These are phyloP conservation scores for Cosmia pyralina DNA, from an alignment of 2,888 invertebrate species.

Conservation along the genomic window DNA sequence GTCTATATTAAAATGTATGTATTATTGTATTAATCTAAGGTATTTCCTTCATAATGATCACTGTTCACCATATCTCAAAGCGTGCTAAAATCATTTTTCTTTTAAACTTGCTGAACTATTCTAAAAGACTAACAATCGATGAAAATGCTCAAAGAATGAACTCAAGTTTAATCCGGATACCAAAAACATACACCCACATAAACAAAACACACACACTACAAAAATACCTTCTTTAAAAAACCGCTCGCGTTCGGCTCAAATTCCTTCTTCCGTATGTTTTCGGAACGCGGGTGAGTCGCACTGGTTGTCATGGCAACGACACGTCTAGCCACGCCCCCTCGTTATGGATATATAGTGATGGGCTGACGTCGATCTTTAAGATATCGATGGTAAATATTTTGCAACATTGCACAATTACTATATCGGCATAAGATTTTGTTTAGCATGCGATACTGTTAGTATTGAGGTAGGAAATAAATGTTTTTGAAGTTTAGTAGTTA, in stretches of 20 bases:
- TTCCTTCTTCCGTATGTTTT: slow-evolving; percentile 42
- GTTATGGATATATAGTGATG: slow-evolving; percentile 69
- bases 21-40: too few species aligned
- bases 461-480: not conserved
- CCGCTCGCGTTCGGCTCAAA: slow-evolving; percentile 12
- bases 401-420: slow-evolving; percentile 19
- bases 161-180: too few species aligned
- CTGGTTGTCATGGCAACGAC: slow-evolving; percentile 70
- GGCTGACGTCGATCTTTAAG: slow-evolving; percentile 59
- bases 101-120: too few species aligned
- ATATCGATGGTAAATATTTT: slow-evolving; percentile 37
- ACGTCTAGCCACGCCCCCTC: slow-evolving; percentile 68
- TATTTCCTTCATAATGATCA: too few species aligned
- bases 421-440: not conserved
- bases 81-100: too few species aligned
- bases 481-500: not conserved
- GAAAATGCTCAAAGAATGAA: too few species aligned
- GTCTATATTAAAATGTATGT: too few species aligned
- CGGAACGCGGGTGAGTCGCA: slow-evolving; percentile 38
- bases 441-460: not conserved
- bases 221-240: slow-evolving; percentile 29
- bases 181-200: too few species aligned
- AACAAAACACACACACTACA: not conserved
- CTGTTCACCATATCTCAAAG: too few species aligned
- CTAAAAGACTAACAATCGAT: too few species aligned